Conservation (phyloP, 1,140 invertebrate species). For the Drosophila saltans region DNA sequence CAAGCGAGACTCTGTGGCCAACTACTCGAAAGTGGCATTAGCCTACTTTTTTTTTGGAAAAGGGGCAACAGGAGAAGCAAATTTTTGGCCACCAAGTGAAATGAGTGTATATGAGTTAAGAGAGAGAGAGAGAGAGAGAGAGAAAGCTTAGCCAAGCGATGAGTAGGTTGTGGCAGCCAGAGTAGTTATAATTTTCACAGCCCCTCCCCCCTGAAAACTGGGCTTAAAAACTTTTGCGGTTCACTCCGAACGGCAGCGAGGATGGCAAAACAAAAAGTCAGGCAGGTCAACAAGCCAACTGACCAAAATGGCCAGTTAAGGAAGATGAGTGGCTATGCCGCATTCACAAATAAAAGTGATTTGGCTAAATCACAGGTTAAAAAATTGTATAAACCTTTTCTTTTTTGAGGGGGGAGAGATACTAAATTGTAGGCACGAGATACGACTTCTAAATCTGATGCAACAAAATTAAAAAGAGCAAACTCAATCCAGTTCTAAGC, state of each 20-base stretch:
- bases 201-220: conserved; percentile 42
- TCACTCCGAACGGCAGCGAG: conserved; percentile 22
- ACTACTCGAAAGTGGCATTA: conserved; percentile 78
- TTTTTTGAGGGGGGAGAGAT: not conserved
- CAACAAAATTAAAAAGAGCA: not conserved
- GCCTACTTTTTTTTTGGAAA: conserved; percentile 66
- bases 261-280: conserved; percentile 48
- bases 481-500: not conserved
- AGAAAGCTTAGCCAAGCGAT: conserved; percentile 40
- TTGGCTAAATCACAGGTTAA: conserved; percentile 19
- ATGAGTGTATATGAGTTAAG: conserved; percentile 27
- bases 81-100: conserved; percentile 50
- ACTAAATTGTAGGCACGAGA: not conserved
- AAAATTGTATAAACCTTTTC: conserved; percentile 13
- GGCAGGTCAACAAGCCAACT: conserved; percentile 63
- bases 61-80: conserved; percentile 20
- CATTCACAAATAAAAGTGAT: conserved; percentile 7
- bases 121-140: not conserved
- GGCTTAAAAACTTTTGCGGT: conserved; percentile 73
- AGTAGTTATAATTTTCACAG: conserved; percentile 73
- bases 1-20: conserved; percentile 72
- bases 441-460: not conserved
- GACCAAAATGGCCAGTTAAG: conserved; percentile 45
- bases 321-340: conserved; percentile 18
- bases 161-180: conserved; percentile 54